These are phyloP conservation scores for Dermatophagoides farinae DNA, from an alignment of 1,140 invertebrate species.

Conservation along the genomic window DNA sequence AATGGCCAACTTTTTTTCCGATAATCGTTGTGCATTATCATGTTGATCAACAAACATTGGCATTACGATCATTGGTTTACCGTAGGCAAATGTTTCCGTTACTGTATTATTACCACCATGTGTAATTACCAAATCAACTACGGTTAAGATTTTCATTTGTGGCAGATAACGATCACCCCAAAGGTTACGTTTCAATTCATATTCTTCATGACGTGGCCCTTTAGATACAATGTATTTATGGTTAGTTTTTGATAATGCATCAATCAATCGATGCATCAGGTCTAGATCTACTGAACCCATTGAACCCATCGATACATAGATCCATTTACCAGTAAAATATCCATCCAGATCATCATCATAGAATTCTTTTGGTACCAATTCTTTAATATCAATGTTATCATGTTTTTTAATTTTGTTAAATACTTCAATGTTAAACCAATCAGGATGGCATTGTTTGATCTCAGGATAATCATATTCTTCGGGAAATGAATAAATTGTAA, in stretches of 20 bases:
- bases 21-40: too few relatives aligned
- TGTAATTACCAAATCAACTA: too few relatives aligned
- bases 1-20: too few relatives aligned
- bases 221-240: slow-evolving; percentile 10
- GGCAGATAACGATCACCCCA: too few relatives aligned
- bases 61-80: too few relatives aligned
- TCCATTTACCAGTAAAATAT: not conserved
- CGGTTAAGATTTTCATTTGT: too few relatives aligned
- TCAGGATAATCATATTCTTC: not conserved
- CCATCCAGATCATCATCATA: not conserved
- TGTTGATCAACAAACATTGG: too few relatives aligned
- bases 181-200: too few relatives aligned
- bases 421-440: not conserved
- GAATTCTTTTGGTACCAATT: not conserved
- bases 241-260: not conserved
- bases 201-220: not conserved
- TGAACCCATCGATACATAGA: slow-evolving; percentile 10
- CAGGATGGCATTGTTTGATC: not conserved
- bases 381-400: not conserved
- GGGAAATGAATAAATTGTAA: not conserved
- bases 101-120: too few relatives aligned
- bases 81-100: too few relatives aligned
- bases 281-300: slow-evolving; percentile 18
- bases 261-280: slow-evolving; percentile 3
- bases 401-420: not conserved